phyloP scores from a whole-genome alignment of 2,113 vertebrate genomes.

The Nettapus auritus region DNA sequence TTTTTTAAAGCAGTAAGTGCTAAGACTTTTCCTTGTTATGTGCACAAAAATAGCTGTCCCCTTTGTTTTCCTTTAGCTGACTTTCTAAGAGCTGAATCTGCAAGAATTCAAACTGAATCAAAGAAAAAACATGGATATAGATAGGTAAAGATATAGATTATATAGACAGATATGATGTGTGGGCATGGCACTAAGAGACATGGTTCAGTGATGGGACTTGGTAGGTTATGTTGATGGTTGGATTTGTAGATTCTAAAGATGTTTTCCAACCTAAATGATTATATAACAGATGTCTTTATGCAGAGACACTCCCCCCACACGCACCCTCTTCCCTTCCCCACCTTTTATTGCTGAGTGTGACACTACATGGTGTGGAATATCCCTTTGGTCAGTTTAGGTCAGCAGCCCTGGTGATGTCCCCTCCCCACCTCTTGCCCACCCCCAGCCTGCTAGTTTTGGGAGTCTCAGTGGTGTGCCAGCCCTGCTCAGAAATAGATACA shows the following conservation, averaged over 20 bases:
- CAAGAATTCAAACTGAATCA: neutral
- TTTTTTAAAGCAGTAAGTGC: neutral
- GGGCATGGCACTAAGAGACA: neutral
- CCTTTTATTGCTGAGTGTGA: too few relatives aligned
- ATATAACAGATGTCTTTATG: too few relatives aligned
- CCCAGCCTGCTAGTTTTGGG: too few relatives aligned
- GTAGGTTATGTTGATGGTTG: neutral
- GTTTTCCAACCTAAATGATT: neutral
- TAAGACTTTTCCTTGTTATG: neutral
- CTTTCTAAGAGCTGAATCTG: neutral
- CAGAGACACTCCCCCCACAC: too few relatives aligned
- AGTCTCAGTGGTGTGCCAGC: too few relatives aligned
- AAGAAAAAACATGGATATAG: neutral
- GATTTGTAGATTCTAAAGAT: neutral
- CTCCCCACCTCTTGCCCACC: too few relatives aligned
- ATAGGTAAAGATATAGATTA: neutral
- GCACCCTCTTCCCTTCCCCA: too few relatives aligned
- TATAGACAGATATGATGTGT: neutral
- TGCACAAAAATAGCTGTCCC: neutral
- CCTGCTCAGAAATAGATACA: too few relatives aligned
- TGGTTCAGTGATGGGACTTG: neutral
- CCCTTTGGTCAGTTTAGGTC: too few relatives aligned
- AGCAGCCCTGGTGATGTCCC: too few relatives aligned
- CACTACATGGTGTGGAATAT: too few relatives aligned
- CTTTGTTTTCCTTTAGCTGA: neutral